Evolutionary conservation across 2,797 vertebrate species (phyloP), one percentile per base, ranked within the genome.

Genomic region (Lepus oiostolus): DNA sequence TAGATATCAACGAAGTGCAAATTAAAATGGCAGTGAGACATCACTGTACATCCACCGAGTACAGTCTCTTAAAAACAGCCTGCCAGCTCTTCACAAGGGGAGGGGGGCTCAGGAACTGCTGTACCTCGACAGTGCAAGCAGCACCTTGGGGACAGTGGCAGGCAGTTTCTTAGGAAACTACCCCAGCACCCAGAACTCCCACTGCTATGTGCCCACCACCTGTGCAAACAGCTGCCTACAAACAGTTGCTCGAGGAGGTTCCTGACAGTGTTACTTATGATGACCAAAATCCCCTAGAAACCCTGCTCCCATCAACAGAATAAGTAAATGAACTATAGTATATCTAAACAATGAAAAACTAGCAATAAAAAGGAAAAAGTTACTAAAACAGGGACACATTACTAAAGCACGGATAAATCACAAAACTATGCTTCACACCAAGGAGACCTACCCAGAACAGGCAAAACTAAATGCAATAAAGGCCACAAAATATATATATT

Each of bases 251-350:
- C 28, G 58, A 38, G 54, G 89, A 95, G 22, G 24, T 76, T 22
- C 9, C 24, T 81, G 54, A 74, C 52, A 76, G 65, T 89, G 86
- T 93, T 54, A 80, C 68, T 76, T 72, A 71, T n/a, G 35, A 70
- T 16, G 54, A n/a, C 17, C 35, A 74, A 50, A 26, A 54, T 35
- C 52, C n/a, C 83, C 75, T 47, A 84, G 67, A 26, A 68, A 32
- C 26, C 89, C 88, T 35, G n/a, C 85, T 85, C 79, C 87, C 76
- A 12, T 68, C 86, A 83, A 17, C 68, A 81, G 82, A 26, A 67
- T 17, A 30, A 68, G 77, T 70, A 47, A 90, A 70, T 86, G 77
- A 82, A 89, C 24, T 3, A 38, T 28, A 2, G 7, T 62, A 30
- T 79, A 82, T 4, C 38, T 88, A 80, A 87, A 87, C 67, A 76